Conservation (phyloP, 2,113 vertebrate genomes). For the Tursiops truncatus region DNA sequence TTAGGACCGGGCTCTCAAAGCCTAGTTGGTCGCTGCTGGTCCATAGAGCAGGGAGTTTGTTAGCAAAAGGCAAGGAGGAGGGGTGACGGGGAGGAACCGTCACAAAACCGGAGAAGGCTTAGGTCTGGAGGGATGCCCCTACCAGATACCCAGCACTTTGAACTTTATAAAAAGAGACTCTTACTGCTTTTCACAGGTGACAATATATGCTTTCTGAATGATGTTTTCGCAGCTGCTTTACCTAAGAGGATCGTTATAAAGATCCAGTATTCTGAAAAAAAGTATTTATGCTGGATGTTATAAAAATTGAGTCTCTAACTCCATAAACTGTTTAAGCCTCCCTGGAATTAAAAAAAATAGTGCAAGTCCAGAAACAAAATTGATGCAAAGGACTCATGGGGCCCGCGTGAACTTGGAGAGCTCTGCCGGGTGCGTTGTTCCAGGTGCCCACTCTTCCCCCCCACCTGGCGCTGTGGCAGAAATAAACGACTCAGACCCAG, state of each 20-base stretch:
- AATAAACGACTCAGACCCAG: not conserved
- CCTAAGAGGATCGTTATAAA: conserved; percentile 54
- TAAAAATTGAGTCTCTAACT: conserved; percentile 56
- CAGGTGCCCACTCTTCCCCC: accelerated
- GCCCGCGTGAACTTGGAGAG: accelerated
- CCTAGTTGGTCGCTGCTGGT: not conserved
- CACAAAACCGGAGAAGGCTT: not conserved
- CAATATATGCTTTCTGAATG: conserved; percentile 17
- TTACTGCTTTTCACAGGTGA: conserved; percentile 27
- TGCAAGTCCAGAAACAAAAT: not conserved
- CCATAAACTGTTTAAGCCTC: conserved; percentile 43
- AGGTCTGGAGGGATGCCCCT: conserved; percentile 29
- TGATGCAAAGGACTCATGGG: not conserved
- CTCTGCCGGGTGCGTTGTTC: accelerated
- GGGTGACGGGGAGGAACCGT: not conserved
- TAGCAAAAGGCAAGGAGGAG: not conserved
- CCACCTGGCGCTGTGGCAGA: not conserved
- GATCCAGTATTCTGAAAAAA: not conserved
- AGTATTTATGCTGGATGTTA: conserved; percentile 9
- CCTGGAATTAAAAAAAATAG: not conserved
- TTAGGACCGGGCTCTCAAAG: not conserved
- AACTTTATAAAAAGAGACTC: conserved; percentile 63
- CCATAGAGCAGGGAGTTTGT: conserved; percentile 8
- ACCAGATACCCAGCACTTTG: conserved; percentile 45
- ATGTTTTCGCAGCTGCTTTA: conserved; percentile 60